A percentile compares a stretch with the other conserved stretches of the same genome.
phyloP scores from a whole-genome alignment of 2,113 vertebrate species.

The Ageneiosus marmoratus region DNA sequence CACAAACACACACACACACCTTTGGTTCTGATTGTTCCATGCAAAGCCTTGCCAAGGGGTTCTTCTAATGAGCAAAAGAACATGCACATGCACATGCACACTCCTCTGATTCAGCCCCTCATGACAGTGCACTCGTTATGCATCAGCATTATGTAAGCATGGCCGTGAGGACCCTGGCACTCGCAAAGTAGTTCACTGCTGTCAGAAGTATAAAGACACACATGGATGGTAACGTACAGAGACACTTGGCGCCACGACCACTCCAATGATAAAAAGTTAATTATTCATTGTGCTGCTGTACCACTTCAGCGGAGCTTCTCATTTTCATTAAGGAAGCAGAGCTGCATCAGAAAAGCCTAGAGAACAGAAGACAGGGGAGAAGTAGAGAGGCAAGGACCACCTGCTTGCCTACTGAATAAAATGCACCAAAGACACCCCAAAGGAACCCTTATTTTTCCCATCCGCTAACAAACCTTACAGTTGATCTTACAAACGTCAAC shows the following conservation, averaged over 20 bases:
- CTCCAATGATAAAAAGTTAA: slow-evolving; percentile 13
- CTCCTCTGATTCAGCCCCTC: not conserved
- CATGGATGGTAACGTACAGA: not conserved
- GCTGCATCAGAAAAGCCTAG: not conserved
- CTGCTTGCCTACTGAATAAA: not conserved
- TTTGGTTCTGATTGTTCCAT: slow-evolving; percentile 7
- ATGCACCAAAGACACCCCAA: not conserved
- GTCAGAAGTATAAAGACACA: slow-evolving; percentile 4
- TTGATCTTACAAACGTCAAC: too few species aligned
- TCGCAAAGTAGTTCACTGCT: not conserved
- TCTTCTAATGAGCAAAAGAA: slow-evolving; percentile 25
- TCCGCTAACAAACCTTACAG: not conserved
- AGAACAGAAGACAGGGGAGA: not conserved
- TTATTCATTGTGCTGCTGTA: slow-evolving; percentile 22
- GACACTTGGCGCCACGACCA: not conserved
- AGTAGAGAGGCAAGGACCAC: too few species aligned
- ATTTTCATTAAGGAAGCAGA: not conserved
- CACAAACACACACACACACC: not conserved
- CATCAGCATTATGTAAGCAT: slow-evolving; percentile 29
- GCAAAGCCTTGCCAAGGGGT: not conserved
- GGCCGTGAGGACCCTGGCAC: not conserved
- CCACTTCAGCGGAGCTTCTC: not conserved
- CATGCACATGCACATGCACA: slow-evolving; percentile 17
- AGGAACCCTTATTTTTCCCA: too few species aligned
- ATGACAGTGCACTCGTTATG: slow-evolving; percentile 4